Evolutionary conservation across 1,140 invertebrate genomes (phyloP).

Genomic region (Ruditapes philippinarum): DNA sequence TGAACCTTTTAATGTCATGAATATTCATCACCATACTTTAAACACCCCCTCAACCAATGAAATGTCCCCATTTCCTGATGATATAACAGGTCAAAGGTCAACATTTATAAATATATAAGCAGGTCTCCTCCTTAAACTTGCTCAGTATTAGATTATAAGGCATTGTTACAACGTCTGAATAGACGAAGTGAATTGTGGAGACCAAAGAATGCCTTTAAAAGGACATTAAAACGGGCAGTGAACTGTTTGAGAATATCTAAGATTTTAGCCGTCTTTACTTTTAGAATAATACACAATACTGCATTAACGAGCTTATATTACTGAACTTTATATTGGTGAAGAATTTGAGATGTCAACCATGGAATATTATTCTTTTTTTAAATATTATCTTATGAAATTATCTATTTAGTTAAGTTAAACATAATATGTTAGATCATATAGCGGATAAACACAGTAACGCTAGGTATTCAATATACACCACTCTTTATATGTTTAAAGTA

Average conservation of each 20-base stretch:
- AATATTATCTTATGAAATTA: slow-evolving; percentile 12
- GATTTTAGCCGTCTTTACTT: background rate
- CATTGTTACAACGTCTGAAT: slow-evolving; percentile 1
- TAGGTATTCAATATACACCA: background rate
- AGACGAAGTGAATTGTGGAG: background rate
- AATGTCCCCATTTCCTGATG: slow-evolving; percentile 1
- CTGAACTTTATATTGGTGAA: background rate
- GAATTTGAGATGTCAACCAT: slow-evolving; percentile 10
- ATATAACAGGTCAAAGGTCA: slow-evolving; percentile 44
- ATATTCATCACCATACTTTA: slow-evolving; percentile 25
- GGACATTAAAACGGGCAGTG: background rate
- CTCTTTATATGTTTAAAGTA: background rate
- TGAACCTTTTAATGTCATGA: background rate
- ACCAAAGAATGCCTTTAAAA: background rate
- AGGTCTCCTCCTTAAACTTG: background rate
- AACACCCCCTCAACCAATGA: slow-evolving; percentile 34
- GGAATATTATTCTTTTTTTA: slow-evolving; percentile 11
- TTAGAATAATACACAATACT: background rate
- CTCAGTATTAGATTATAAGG: background rate
- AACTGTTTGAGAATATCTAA: no score
- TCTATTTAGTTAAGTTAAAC: slow-evolving; percentile 4
- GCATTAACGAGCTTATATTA: background rate
- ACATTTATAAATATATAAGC: slow-evolving; percentile 25
- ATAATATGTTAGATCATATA: background rate
- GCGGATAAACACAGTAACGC: background rate